A percentile compares a stretch with the other conserved stretches of the same genome.
phyloP scores from a whole-genome alignment of 2,888 invertebrate genomes.

The Drosophila niveifrons region DNA sequence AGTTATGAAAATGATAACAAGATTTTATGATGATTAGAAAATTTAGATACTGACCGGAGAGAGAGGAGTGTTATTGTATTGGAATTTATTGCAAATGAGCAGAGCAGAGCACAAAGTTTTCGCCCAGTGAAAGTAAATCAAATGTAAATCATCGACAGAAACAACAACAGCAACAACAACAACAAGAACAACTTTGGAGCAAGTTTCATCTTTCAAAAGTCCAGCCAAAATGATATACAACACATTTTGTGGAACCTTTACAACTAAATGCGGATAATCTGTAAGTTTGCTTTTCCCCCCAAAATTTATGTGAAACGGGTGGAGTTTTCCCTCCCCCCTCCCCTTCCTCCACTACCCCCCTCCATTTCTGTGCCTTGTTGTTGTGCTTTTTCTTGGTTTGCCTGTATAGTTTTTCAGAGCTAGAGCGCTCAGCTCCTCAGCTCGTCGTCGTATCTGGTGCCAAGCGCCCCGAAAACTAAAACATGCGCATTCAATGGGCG shows the following conservation, averaged over 20 bases:
- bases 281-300: conserved; percentile 79
- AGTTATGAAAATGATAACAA: conserved; percentile 77
- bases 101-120: conserved; percentile 8
- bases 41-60: conserved; percentile 58
- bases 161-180: conserved; percentile 19
- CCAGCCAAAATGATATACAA: conserved; percentile 79
- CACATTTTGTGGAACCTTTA: conserved; percentile 81
- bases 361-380: conserved; percentile 48
- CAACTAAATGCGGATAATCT: conserved; percentile 84
- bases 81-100: conserved; percentile 78
- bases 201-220: conserved; percentile 71
- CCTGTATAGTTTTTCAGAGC: conserved; percentile 73
- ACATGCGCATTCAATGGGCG: conserved; percentile 78
- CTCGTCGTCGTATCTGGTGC: conserved; percentile 49
- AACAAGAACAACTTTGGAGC: conserved; percentile 44
- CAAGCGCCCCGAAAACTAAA: conserved; percentile 70
- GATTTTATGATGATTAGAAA: conserved; percentile 82
- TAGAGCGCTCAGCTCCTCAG: conserved; percentile 10
- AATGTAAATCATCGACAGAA: conserved; percentile 80
- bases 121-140: conserved; percentile 72
- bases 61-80: too few relatives aligned
- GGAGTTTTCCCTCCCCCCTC: conserved; percentile 68
- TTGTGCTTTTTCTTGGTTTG: conserved; percentile 75
- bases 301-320: conserved; percentile 79
- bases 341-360: conserved; percentile 28